Evolutionary conservation across 2,797 vertebrate species (phyloP).

Genomic region (Lithobates sylvaticus): DNA sequence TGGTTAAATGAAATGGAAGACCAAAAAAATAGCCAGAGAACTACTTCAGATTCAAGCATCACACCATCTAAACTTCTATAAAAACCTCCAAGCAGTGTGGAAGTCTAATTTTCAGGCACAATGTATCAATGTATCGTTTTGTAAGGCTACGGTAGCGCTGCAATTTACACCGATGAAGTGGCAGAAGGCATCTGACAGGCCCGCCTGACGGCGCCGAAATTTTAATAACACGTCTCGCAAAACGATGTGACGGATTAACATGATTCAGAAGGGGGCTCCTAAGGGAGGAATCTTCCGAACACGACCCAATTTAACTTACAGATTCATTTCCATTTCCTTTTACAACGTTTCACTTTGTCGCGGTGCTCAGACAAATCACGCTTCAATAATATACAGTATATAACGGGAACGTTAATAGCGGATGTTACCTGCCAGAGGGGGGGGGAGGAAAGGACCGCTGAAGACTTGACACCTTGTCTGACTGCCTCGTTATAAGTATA

Average conservation of each 20-base stretch:
- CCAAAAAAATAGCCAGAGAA: too few species aligned
- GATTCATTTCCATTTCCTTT: background rate
- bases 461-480: too few species aligned
- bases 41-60: too few species aligned
- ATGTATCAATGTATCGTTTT: background rate
- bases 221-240: background rate
- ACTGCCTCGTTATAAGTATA: too few species aligned
- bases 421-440: background rate
- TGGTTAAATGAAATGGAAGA: too few species aligned
- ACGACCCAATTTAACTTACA: constrained; percentile 6
- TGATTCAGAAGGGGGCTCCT: background rate
- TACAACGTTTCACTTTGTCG: constrained; percentile 6
- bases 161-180: background rate
- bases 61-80: too few species aligned
- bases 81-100: background rate
- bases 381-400: background rate
- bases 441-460: background rate
- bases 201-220: constrained; percentile 3
- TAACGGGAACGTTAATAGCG: too few species aligned
- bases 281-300: background rate
- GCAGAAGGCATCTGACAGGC: constrained; percentile 12
- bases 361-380: background rate
- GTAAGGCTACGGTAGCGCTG: background rate
- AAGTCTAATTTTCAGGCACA: background rate
- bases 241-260: background rate